phyloP scores from a whole-genome alignment of 53 echinoderm and acorn worm species.

The Zoroaster sp. region DNA sequence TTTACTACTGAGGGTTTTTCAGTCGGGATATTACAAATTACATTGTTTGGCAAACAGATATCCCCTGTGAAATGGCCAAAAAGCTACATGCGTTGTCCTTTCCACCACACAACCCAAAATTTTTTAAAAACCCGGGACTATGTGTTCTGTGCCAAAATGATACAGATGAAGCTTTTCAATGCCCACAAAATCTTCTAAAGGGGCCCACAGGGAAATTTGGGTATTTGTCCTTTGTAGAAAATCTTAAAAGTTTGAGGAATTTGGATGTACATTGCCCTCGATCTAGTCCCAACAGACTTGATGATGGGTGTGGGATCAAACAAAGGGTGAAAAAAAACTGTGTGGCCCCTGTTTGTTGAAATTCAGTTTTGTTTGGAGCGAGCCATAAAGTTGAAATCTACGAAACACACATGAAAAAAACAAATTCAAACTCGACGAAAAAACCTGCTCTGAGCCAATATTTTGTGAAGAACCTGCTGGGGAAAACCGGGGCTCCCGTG shows the following conservation, averaged over 20 bases:
- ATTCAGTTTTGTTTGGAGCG: background rate
- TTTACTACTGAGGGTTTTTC: background rate
- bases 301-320: background rate
- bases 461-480: background rate
- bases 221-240: background rate
- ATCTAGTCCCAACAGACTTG: background rate
- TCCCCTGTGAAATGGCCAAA: background rate
- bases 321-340: background rate
- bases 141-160: background rate
- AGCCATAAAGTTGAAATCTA: background rate
- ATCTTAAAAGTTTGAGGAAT: background rate
- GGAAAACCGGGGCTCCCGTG: background rate
- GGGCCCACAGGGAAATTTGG: background rate
- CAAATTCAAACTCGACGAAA: background rate
- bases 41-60: background rate
- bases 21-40: background rate
- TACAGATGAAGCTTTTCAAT: background rate
- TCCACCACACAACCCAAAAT: background rate
- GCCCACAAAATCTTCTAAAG: background rate
- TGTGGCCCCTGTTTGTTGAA: background rate
- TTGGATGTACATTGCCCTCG: background rate
- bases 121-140: background rate
- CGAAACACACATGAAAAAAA: background rate
- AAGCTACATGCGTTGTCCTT: background rate
- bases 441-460: background rate